phyloP scores from a whole-genome alignment of 2,797 vertebrate species.

The Peromyscus eremicus region DNA sequence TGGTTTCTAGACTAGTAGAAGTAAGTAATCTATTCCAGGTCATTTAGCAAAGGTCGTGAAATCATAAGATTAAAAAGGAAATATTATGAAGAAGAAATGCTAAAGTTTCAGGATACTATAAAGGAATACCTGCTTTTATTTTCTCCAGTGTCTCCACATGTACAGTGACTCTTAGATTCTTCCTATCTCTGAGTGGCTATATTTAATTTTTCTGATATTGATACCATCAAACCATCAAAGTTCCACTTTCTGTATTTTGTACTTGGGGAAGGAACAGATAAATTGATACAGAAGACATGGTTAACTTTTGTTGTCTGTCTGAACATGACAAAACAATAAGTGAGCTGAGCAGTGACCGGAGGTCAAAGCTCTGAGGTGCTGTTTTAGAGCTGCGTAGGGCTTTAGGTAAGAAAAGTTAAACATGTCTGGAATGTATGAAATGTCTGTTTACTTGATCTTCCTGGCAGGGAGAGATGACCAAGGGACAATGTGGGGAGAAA shows the following conservation, averaged over 20 bases:
- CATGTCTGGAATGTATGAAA: background rate
- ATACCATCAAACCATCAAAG: conserved; percentile 58
- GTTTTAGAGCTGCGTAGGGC: background rate
- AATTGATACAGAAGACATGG: conserved; percentile 27
- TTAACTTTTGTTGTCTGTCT: conserved; percentile 48
- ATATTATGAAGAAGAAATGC: conserved; percentile 42
- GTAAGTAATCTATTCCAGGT: conserved; percentile 63
- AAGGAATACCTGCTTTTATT: conserved; percentile 26
- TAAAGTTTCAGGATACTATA: conserved; percentile 28
- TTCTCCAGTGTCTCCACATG: conserved; percentile 18
- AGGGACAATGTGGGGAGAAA: background rate
- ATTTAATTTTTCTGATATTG: conserved; percentile 71
- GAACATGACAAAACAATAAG: conserved; percentile 53
- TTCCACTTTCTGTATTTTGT: conserved; percentile 53
- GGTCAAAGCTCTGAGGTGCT: background rate
- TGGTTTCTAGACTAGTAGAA: conserved; percentile 28
- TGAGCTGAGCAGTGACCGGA: background rate
- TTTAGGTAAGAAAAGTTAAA: background rate
- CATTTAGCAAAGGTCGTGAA: conserved; percentile 65
- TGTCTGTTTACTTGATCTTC: background rate
- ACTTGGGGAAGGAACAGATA: conserved; percentile 46
- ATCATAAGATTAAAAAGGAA: conserved; percentile 62
- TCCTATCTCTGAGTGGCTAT: background rate
- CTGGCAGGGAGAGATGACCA: background rate
- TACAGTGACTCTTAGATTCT: background rate